Base-by-base conservation (phyloP, 2,797 vertebrate genomes). In the Acanthurus leucopareius region DNA sequence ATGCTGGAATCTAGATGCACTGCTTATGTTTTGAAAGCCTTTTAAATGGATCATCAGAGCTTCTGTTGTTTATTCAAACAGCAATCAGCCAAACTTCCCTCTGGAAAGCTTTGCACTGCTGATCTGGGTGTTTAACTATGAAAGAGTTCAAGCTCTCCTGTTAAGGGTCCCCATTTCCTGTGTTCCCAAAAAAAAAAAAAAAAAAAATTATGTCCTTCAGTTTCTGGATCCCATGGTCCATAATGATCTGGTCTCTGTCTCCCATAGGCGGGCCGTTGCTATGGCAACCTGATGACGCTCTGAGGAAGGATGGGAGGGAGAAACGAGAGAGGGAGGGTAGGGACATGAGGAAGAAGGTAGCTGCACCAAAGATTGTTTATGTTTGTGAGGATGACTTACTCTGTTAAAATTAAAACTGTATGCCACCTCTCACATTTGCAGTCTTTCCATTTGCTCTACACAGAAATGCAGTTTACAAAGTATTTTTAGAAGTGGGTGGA, bases 221-320 rank as follows among this genome's bases (percentile, higher is more conserved):
- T 86, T 87, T 90, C 88, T 90, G 86, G 92, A 91, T 89, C 88
- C 88, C 91, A 86, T 87, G 89, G 88, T 91, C 91, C 90, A 90
- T 89, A 89, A 90, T 89, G 93, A 93, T 93, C 90, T 89, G 90
- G 91, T 92, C 91, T 87, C 89, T 88, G 89, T 88, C 90, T 91
- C 91, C 89, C 88, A 91, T 91, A 92, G 91, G 92, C 91, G 86
- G 85, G 75, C 86, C 86, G 90, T 93, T 92, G 83, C 90, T 77
- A 89, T 91, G 91, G 89, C 75, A 92, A 92, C 89, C 80, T 89
- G 92, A 92, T 93, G 92, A 94, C 91, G 93, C 93, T 94, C 88
- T 89, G 89, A 81, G 86, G 80, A 72, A 79, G 82, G 85, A 88
- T 64, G 73, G 71, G 81, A 80, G 80, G 78, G 87, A 77, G 84